Evolutionary conservation across 2,797 vertebrate species (phyloP).

Genomic region (Ceryle rudis): DNA sequence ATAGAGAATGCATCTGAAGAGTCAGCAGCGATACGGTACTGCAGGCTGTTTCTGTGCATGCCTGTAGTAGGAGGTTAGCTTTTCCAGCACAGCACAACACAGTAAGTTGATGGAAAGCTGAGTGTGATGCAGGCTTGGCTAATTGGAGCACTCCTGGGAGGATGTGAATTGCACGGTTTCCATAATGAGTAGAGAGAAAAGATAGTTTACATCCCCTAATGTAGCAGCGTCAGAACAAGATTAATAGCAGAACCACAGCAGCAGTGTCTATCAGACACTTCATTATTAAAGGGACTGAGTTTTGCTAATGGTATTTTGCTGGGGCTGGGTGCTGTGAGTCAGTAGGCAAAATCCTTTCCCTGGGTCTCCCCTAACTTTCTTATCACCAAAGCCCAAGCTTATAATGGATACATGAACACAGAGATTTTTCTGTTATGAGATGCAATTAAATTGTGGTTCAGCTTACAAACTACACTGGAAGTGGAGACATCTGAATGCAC

Average conservation of each 20-base stretch:
- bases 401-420: not conserved
- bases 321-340: constrained; percentile 22
- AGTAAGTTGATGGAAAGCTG: constrained; percentile 56
- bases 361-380: constrained; percentile 20
- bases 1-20: constrained; percentile 58
- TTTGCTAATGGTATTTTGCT: constrained; percentile 42
- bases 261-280: constrained; percentile 33
- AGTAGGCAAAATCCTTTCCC: constrained; percentile 34
- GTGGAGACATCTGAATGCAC: not conserved
- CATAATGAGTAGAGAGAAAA: constrained; percentile 65
- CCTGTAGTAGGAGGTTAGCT: constrained; percentile 18
- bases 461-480: not conserved
- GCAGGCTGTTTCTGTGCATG: constrained; percentile 36
- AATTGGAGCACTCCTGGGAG: constrained; percentile 71
- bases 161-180: constrained; percentile 60
- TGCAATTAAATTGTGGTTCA: constrained; percentile 41
- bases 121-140: constrained; percentile 50
- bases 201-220: constrained; percentile 64
- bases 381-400: constrained; percentile 16
- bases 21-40: not conserved
- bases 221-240: constrained; percentile 52
- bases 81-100: not conserved
- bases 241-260: constrained; percentile 54
- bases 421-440: not conserved
- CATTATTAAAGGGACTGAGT: constrained; percentile 44